Conservation (phyloP, 1,140 invertebrate species). For the Metaphire vulgaris region DNA sequence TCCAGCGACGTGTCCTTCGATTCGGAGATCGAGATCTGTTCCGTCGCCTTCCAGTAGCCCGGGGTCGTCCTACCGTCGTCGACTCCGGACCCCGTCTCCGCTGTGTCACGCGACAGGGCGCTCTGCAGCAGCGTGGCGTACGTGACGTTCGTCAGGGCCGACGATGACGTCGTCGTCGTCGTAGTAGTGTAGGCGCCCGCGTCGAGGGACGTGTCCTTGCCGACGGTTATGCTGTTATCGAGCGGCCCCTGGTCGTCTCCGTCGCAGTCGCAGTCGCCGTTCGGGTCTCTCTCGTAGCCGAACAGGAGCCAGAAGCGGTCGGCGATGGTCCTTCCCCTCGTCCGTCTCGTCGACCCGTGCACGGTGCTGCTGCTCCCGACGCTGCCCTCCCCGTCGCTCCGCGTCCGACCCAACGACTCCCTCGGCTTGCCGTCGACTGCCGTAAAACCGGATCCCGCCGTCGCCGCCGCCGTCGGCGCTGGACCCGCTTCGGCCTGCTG, state of each 20-base stretch:
- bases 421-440: background rate
- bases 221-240: background rate
- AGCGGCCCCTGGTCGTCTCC: background rate
- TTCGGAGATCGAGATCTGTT: background rate
- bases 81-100: background rate
- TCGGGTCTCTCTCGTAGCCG: background rate
- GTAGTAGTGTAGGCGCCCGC: too few species aligned
- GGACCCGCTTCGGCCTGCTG: too few species aligned
- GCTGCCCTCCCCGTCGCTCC: background rate
- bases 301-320: background rate
- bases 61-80: background rate
- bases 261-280: background rate
- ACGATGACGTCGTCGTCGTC: background rate
- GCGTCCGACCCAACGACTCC: background rate
- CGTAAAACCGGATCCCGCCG: too few species aligned
- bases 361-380: background rate
- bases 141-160: background rate
- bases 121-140: background rate
- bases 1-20: background rate
- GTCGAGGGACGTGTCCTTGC: background rate
- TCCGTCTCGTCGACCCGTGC: background rate
- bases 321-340: background rate
- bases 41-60: background rate
- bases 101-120: background rate
- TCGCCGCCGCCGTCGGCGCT: too few species aligned